Conservation (phyloP, 1,140 invertebrate species). For the Frieseomelitta varia region DNA sequence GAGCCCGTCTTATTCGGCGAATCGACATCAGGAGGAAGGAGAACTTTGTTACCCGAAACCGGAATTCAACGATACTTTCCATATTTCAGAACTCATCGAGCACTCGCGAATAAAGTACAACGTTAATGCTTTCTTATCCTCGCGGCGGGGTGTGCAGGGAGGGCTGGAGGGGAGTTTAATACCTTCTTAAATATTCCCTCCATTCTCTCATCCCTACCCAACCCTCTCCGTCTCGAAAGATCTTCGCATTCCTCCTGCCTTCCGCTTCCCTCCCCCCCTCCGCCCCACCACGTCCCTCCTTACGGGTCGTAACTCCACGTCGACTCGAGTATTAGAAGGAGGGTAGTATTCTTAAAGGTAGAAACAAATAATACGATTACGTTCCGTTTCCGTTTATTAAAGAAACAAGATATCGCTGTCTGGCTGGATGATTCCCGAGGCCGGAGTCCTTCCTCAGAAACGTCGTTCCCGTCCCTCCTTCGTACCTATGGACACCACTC, state of each 20-base stretch:
- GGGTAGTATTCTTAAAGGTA: slow-evolving; percentile 76
- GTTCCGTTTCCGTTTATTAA: slow-evolving; percentile 83
- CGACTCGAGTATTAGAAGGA: slow-evolving; percentile 68
- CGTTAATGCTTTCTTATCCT: slow-evolving; percentile 74
- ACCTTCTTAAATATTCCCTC: slow-evolving; percentile 82
- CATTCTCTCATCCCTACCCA: slow-evolving; percentile 61
- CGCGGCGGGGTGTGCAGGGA: slow-evolving; percentile 33
- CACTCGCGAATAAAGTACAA: slow-evolving; percentile 74
- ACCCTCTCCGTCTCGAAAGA: slow-evolving; percentile 25
- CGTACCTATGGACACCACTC: slow-evolving; percentile 48
- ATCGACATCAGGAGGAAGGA: slow-evolving; percentile 29
- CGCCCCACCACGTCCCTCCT: background rate
- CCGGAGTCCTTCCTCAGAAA: slow-evolving; percentile 55
- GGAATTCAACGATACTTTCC: slow-evolving; percentile 65
- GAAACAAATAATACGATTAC: slow-evolving; percentile 83
- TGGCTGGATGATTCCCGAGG: slow-evolving; percentile 62
- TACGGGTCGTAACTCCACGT: background rate
- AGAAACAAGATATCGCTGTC: slow-evolving; percentile 82
- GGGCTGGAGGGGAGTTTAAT: slow-evolving; percentile 73
- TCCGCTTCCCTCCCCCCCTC: too few relatives aligned
- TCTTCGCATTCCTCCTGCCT: slow-evolving; percentile 40
- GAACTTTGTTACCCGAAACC: slow-evolving; percentile 46
- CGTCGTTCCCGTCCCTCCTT: slow-evolving; percentile 30
- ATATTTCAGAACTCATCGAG: slow-evolving; percentile 76
- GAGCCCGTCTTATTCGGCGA: slow-evolving; percentile 1